Base-by-base conservation (phyloP, 2,797 vertebrate species). In the Manis pentadactyla region DNA sequence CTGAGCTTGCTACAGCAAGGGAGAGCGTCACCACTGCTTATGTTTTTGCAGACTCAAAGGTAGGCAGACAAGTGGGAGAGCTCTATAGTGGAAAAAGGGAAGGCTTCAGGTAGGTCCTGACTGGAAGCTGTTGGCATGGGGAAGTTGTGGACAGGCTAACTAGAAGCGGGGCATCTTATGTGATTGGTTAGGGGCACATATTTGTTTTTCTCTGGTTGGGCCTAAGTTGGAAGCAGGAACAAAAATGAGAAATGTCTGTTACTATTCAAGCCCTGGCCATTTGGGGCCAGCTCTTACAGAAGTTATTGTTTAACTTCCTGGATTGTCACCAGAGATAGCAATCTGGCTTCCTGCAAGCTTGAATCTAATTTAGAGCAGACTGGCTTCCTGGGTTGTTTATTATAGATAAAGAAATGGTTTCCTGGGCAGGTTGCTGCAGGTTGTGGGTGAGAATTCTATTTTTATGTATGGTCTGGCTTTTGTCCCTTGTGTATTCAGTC, bases 241-340 rank as follows among this genome's bases (percentile, higher is more conserved):
- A 81, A 81, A 90, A 75, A 42, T 27, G 5, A 57, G 11, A 73
- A 19, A 61, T 83, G 49, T 59, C 49, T n/a, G 61, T 77, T 78
- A 66, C 66, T 51, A 86, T 42, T 59, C 57, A 77, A 64, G n/a
- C 5, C n/a, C 42, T 34, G 17, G 71, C 39, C 59, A 27, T 46
- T 49, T 8, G 57, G 53, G 71, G 21, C 12, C 53, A 21, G 13
- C 23, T 21, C 31, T 85, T 79, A 68, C 11, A 69, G 37, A 81
- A 68, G 53, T 75, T 69, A 55, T 10, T 85, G 88, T 71, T 39
- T 94, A 66, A 81, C 59, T 69, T 82, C 5, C 89, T 57, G 46
- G 89, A 73, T 42, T 92, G 46, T 97, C 88, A 83, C 46, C 64
- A 18, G 51, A 86, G 77, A 92, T 49, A 64, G 69, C 53, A 64